These are phyloP conservation scores for Vanessa atalanta DNA, from an alignment of 1,140 invertebrate species.

Conservation along the genomic window DNA sequence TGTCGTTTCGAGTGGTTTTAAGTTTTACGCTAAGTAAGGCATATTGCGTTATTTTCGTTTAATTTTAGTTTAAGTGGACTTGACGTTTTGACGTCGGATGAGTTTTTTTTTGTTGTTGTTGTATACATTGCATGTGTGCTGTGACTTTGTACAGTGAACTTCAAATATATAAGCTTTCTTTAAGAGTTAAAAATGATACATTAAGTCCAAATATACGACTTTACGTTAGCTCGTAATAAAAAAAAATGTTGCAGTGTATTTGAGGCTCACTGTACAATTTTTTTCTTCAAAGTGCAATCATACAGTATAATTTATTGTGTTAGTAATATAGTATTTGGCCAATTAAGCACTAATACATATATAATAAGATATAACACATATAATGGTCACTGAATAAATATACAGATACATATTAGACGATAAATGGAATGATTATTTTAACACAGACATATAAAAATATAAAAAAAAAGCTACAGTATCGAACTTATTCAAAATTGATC, in stretches of 20 bases:
- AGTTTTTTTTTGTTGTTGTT: slow-evolving; percentile 16
- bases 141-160: slow-evolving; percentile 38
- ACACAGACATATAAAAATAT: not conserved
- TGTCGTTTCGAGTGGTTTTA: slow-evolving; percentile 61
- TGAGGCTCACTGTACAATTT: slow-evolving; percentile 25
- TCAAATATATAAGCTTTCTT: slow-evolving; percentile 15
- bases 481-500: not conserved
- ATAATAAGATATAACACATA: slow-evolving; percentile 5
- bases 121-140: slow-evolving; percentile 29
- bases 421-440: slow-evolving; percentile 6
- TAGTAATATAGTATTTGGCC: slow-evolving; percentile 25
- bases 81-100: slow-evolving; percentile 14
- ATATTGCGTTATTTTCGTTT: slow-evolving; percentile 42
- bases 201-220: too few species aligned
- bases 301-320: slow-evolving; percentile 35
- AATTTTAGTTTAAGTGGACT: slow-evolving; percentile 35
- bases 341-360: slow-evolving; percentile 10
- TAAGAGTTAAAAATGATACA: not conserved
- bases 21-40: slow-evolving; percentile 47
- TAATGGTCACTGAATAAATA: slow-evolving; percentile 2
- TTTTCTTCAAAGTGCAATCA: slow-evolving; percentile 37
- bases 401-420: not conserved
- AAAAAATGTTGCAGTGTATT: slow-evolving; percentile 3
- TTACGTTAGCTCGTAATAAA: too few species aligned
- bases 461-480: not conserved